Evolutionary conservation across 2,888 invertebrate genomes (phyloP), one percentile per base, ranked within the genome.

Genomic region (Temnothorax ravouxi): DNA sequence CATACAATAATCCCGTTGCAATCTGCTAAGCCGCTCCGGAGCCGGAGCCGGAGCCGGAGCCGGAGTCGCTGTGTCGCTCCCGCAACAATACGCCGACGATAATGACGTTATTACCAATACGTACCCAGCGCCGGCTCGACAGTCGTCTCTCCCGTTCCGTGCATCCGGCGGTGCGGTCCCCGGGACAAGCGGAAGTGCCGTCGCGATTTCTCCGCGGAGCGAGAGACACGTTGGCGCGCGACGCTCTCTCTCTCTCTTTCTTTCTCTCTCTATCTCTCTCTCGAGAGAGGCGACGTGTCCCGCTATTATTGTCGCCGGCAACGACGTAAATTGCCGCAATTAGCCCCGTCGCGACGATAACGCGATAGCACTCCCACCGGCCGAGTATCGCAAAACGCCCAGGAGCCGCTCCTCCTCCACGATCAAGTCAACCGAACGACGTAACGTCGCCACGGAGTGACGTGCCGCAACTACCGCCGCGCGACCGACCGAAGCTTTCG

Each of bases 291-390:
- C 69, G 52, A 76, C 64, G 67, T 74, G 82, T 50, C 13, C 9
- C 64, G 74, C 67, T 59, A 41, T 83, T 85, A 52, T 81, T 56
- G 71, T 41, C 64, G 50, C 9, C 62, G 67, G 61, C 64, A 83
- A 79, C 71, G 64, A 75, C 34, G 71, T 54, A 85, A 85, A 88
- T 86, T 83, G 66, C 25, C 76, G 69, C 76, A 88, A 89, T 89
- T 84, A 81, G 25, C 64, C 77, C 87, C 83, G 59, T 64, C 64
- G 41, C 59, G 44, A 56, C 72, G 56, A 50, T 67, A 67, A 67
- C 18, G 11, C 44, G 66, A 29, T 15, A 44, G 21, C 47, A 44
- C 66, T 66, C 64, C 44, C 25, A 41, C 25, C 66, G 25, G 25
- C 13, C 41, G 62, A 44, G 18, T 25, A 11, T 13, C 54, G 54